phyloP scores from a whole-genome alignment of 2,888 invertebrate genomes.

The Cryptus armator region DNA sequence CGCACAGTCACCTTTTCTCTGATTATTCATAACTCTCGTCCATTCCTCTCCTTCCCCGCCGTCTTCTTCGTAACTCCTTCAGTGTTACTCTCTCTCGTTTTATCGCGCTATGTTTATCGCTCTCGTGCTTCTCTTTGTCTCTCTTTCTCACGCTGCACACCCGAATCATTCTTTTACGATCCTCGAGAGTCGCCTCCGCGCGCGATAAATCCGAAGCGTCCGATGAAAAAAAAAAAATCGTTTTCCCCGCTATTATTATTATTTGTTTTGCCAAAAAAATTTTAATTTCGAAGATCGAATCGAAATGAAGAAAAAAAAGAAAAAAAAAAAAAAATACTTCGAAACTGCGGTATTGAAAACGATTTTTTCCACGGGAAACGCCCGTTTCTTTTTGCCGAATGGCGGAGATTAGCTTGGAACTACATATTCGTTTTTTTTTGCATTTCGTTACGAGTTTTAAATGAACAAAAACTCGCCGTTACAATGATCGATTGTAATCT shows the following conservation, averaged over 20 bases:
- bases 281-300: background rate
- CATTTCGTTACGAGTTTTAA: slow-evolving; percentile 7
- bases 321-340: too few species aligned
- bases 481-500: background rate
- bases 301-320: background rate
- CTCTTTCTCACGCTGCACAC: slow-evolving; percentile 21
- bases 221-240: slow-evolving; percentile 23
- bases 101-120: background rate
- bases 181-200: background rate
- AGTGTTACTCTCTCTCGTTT: slow-evolving; percentile 20
- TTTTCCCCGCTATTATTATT: background rate
- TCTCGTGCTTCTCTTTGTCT: slow-evolving; percentile 15
- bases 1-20: too few species aligned
- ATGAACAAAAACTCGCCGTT: background rate
- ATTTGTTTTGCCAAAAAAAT: background rate
- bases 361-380: slow-evolving; percentile 19
- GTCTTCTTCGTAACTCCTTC: slow-evolving; percentile 7
- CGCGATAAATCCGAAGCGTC: background rate
- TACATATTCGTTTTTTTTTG: slow-evolving; percentile 31
- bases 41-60: too few species aligned
- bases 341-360: background rate
- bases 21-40: too few species aligned
- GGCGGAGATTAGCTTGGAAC: slow-evolving; percentile 64
- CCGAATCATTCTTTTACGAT: slow-evolving; percentile 7
- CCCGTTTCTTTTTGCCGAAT: background rate